These are phyloP conservation scores for Morelia viridis DNA, from an alignment of 2,797 vertebrate species.

Conservation along the genomic window DNA sequence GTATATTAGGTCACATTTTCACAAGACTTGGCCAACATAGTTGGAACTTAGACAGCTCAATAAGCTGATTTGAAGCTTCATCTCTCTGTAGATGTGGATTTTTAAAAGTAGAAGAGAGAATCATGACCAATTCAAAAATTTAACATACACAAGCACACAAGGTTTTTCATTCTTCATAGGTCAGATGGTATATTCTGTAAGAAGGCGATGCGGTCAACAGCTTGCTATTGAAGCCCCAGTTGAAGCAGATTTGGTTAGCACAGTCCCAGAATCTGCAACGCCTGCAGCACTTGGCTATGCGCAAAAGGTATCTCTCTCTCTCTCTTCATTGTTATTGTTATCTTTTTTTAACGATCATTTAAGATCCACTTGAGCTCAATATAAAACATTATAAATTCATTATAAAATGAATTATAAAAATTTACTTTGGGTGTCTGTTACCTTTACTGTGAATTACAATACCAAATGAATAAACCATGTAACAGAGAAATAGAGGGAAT, in stretches of 20 bases:
- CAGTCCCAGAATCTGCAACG: conserved; percentile 96
- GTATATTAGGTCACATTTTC: neutral
- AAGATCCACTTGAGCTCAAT: neutral
- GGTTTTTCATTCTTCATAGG: conserved; percentile 74
- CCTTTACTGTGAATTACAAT: neutral
- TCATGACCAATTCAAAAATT: conserved; percentile 10
- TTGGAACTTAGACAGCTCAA: neutral
- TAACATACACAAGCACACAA: neutral
- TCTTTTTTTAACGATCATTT: neutral
- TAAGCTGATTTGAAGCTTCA: neutral
- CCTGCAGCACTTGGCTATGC: conserved; percentile 96
- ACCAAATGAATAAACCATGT: neutral
- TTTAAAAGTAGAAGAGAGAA: neutral
- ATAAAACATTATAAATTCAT: neutral
- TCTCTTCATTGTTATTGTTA: neutral
- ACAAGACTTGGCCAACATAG: neutral
- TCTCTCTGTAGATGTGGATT: neutral
- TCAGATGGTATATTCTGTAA: conserved; percentile 98
- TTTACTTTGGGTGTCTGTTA: neutral
- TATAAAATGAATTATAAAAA: neutral
- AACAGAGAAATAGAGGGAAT: neutral
- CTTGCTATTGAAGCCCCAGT: conserved; percentile 93
- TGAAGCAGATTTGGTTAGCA: conserved; percentile 96
- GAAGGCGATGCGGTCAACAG: conserved; percentile 93
- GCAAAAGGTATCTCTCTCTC: conserved; percentile 77